Conservation (phyloP, 1,140 invertebrate genomes). For the Cepaea nemoralis region DNA sequence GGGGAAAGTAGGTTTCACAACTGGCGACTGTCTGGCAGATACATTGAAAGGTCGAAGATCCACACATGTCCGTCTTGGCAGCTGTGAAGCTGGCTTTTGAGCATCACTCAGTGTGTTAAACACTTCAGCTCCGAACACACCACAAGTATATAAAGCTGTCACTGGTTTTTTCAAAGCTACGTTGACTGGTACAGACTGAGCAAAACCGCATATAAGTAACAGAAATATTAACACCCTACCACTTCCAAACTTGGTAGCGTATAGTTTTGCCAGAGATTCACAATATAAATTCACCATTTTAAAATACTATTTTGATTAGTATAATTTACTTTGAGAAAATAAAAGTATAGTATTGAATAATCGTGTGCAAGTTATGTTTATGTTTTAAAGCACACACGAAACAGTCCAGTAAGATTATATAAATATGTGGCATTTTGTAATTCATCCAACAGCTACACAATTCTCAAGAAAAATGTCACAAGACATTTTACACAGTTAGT, state of each 20-base stretch:
- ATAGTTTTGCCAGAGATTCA: too few relatives aligned
- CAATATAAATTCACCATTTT: background rate
- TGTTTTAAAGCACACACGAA: too few relatives aligned
- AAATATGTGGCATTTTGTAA: too few relatives aligned
- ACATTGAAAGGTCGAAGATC: background rate
- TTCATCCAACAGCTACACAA: too few relatives aligned
- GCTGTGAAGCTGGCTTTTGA: background rate
- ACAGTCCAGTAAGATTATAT: too few relatives aligned
- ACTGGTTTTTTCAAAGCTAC: slow-evolving; percentile 31
- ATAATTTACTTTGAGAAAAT: background rate
- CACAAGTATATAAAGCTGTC: slow-evolving; percentile 34
- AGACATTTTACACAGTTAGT: too few relatives aligned
- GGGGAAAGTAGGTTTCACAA: background rate
- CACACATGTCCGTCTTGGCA: slow-evolving; percentile 1
- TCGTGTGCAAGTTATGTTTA: background rate
- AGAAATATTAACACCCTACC: background rate
- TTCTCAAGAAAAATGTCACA: too few relatives aligned
- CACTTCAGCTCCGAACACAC: slow-evolving; percentile 11
- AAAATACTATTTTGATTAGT: background rate
- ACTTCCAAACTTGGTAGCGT: background rate
- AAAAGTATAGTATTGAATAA: background rate
- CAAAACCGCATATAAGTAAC: background rate
- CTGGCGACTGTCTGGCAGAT: background rate
- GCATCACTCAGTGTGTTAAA: slow-evolving; percentile 29
- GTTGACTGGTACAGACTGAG: slow-evolving; percentile 17